phyloP scores from a whole-genome alignment of 2,797 vertebrate species.

The Dipus sagitta region DNA sequence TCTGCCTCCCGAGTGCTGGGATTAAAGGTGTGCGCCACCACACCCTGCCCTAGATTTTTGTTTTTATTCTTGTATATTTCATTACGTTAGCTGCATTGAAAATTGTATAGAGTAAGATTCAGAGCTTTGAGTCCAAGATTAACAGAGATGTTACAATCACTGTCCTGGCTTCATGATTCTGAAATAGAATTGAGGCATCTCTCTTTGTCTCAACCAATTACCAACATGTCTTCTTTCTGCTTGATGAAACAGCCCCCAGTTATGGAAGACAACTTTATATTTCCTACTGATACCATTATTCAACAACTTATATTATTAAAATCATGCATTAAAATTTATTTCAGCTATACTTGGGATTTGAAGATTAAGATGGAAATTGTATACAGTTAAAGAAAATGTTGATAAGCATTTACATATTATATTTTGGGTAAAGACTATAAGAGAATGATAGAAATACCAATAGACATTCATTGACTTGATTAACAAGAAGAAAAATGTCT shows the following conservation, averaged over 20 bases:
- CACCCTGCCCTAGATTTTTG: background rate
- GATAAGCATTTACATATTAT: background rate
- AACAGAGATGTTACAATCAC: background rate
- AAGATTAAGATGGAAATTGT: background rate
- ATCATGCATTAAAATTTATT: conserved; percentile 28
- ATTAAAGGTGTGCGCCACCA: no score
- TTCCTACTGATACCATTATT: background rate
- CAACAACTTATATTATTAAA: conserved; percentile 11
- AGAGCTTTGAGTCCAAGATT: background rate
- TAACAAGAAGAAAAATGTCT: conserved; percentile 40
- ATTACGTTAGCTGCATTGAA: background rate
- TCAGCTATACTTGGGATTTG: conserved; percentile 1
- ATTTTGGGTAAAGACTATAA: conserved; percentile 10
- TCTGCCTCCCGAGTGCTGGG: no score
- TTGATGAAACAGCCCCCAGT: background rate
- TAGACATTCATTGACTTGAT: conserved; percentile 34
- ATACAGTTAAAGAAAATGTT: background rate
- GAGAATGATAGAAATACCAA: conserved; percentile 27
- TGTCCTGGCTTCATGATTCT: background rate
- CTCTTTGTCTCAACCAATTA: background rate
- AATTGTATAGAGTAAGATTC: conserved; percentile 4
- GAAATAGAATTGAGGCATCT: background rate
- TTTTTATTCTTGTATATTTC: background rate
- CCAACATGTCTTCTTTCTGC: background rate
- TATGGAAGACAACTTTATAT: background rate